Conservation (phyloP, 2,113 vertebrate species). For the Clarias batrachus region DNA sequence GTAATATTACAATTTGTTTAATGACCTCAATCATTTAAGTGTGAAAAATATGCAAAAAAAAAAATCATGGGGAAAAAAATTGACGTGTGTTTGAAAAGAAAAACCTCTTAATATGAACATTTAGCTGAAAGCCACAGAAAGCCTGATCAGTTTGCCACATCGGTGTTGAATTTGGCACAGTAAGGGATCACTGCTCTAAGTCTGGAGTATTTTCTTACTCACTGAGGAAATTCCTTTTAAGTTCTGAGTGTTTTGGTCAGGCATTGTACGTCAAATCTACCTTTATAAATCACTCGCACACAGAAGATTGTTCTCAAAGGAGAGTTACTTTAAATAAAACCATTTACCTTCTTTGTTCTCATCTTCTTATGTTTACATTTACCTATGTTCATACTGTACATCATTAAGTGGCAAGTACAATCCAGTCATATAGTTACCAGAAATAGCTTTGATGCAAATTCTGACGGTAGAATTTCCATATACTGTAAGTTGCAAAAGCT, state of each 20-base stretch:
- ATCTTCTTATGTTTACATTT: not conserved
- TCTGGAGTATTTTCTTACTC: not conserved
- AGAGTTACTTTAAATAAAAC: not conserved
- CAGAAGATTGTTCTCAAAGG: not conserved
- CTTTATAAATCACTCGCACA: not conserved
- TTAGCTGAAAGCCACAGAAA: not conserved
- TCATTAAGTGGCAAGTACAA: not conserved
- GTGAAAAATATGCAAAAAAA: too few relatives aligned
- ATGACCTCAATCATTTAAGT: too few relatives aligned
- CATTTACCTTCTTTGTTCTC: not conserved
- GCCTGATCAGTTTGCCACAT: not conserved
- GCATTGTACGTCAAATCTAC: not conserved
- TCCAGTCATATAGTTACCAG: not conserved
- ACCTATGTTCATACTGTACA: not conserved
- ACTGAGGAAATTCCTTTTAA: not conserved
- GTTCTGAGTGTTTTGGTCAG: not conserved
- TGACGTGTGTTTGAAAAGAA: not conserved
- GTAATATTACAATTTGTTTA: too few relatives aligned
- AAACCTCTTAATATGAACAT: not conserved
- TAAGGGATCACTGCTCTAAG: not conserved
- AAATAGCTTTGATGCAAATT: not conserved
- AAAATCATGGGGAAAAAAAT: not conserved
- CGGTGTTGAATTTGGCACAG: not conserved
- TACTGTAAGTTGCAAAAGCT: not conserved
- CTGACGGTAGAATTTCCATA: not conserved